These are phyloP conservation scores for Felis catus DNA, from an alignment of 2,113 vertebrate species.

Conservation along the genomic window F.catus_Fca126_mat1.0 CM031419.1:45437001-45437500, in stretches of 20 bases:
- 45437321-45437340: not conserved
- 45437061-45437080: not conserved
- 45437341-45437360: not conserved
- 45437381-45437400: not conserved
- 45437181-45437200: not conserved
- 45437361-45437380: not conserved
- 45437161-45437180: rapidly evolving
- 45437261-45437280: not conserved
- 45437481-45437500: not conserved
- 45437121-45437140: not conserved
- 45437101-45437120: not conserved
- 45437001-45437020: not conserved
- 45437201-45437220: not conserved
- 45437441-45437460: not conserved
- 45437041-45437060: not conserved
- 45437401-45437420: not conserved
- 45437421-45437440: not conserved
- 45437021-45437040: not conserved
- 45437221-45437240: not conserved
- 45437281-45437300: not conserved
- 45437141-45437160: not conserved
- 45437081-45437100: not conserved
- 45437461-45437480: not conserved
- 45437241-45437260: not conserved
- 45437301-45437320: not conserved